Evolutionary conservation across 1,140 invertebrate species (phyloP).

Genomic region (Pygmarrhopalites habei): DNA sequence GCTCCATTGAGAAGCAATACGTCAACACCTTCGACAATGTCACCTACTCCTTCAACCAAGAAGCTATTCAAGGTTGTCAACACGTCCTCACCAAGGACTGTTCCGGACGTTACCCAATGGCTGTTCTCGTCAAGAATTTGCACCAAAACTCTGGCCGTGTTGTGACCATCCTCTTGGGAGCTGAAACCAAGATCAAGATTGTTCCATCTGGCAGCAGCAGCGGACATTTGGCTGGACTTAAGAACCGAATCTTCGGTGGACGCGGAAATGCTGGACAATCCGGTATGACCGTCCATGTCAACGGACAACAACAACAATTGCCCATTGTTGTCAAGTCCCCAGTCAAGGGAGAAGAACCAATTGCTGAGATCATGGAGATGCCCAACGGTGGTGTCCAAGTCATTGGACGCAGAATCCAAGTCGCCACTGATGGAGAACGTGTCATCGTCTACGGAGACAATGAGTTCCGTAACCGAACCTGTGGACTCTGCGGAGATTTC

Average conservation of each 20-base stretch:
- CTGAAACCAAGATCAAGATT: slow-evolving; percentile 27
- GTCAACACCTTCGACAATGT: slow-evolving; percentile 26
- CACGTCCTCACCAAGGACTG: slow-evolving; percentile 32
- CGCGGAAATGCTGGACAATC: slow-evolving; percentile 25
- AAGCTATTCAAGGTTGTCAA: slow-evolving; percentile 22
- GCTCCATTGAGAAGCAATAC: slow-evolving; percentile 9
- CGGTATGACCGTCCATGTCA: slow-evolving; percentile 22
- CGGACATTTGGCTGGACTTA: slow-evolving; percentile 11
- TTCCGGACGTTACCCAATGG: slow-evolving; percentile 21
- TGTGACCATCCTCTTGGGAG: slow-evolving; percentile 25
- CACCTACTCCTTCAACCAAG: slow-evolving; percentile 9
- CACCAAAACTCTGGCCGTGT: slow-evolving; percentile 10
- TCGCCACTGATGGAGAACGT: slow-evolving; percentile 26
- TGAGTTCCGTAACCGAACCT: slow-evolving; percentile 28
- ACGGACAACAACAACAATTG: slow-evolving; percentile 24
- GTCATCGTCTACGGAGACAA: slow-evolving; percentile 26
- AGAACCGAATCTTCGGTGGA: background rate
- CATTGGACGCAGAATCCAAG: slow-evolving; percentile 19
- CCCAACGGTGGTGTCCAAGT: slow-evolving; percentile 35
- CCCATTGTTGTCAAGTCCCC: slow-evolving; percentile 19
- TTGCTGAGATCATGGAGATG: slow-evolving; percentile 28
- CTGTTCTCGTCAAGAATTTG: slow-evolving; percentile 13
- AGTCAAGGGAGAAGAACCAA: slow-evolving; percentile 14
- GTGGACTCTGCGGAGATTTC: slow-evolving; percentile 36
- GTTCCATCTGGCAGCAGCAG: background rate